phyloP scores from a whole-genome alignment of 2,113 vertebrate genomes.

The Panthera uncia region DNA sequence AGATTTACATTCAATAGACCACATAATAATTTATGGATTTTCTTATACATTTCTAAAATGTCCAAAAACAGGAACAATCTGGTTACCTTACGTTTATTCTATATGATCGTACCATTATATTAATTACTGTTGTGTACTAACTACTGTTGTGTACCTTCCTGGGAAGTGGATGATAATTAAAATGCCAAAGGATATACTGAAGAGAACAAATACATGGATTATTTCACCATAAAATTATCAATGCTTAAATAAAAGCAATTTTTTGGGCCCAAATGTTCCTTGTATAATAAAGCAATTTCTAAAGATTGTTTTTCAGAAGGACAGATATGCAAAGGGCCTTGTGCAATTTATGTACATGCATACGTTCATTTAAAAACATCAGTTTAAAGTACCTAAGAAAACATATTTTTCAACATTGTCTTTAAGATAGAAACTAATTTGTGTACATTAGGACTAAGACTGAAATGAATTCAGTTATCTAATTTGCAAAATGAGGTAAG shows the following conservation, averaged over 20 bases:
- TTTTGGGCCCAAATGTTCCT: neutral
- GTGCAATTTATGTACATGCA: neutral
- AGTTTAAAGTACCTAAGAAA: neutral
- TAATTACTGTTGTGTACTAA: neutral
- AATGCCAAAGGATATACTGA: neutral
- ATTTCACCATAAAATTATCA: neutral
- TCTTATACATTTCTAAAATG: neutral
- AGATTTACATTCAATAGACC: neutral
- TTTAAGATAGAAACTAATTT: neutral
- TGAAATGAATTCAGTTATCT: neutral
- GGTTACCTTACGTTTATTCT: neutral
- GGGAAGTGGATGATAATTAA: neutral
- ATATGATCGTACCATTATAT: neutral
- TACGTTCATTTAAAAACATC: neutral
- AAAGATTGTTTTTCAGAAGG: neutral
- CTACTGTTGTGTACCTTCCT: neutral
- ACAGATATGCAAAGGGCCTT: neutral
- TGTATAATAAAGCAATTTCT: neutral
- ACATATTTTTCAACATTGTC: neutral
- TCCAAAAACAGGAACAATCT: accelerated
- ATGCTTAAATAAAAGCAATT: neutral
- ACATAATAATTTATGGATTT: neutral
- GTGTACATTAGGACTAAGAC: neutral
- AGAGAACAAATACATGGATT: neutral
- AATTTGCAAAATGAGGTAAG: neutral